Evolutionary conservation across 2,888 invertebrate species (phyloP).

Genomic region (Megastigmus dorsalis): DNA sequence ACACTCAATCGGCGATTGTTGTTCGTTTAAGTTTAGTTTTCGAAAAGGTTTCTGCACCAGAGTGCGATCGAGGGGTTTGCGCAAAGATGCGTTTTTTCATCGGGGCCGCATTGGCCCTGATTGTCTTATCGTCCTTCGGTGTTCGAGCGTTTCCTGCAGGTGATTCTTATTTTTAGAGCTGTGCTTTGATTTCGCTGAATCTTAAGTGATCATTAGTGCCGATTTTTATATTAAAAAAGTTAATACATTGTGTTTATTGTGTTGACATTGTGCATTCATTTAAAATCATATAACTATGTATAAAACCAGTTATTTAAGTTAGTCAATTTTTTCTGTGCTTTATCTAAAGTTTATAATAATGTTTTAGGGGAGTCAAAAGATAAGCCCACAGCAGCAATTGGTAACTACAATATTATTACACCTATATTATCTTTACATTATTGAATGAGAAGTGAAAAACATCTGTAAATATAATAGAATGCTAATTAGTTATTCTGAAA

Average conservation of each 20-base stretch:
- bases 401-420: slow-evolving; percentile 17
- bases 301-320: not conserved
- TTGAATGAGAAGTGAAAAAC: no score
- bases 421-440: no score
- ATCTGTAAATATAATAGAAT: no score
- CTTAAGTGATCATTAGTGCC: slow-evolving; percentile 2
- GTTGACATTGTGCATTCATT: not conserved
- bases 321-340: not conserved
- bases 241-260: not conserved
- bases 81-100: slow-evolving; percentile 19
- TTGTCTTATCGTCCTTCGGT: not conserved
- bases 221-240: slow-evolving; percentile 5
- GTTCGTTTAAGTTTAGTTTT: not conserved
- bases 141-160: slow-evolving; percentile 38
- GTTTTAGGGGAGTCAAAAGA: slow-evolving; percentile 23
- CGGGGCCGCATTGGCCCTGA: slow-evolving; percentile 42
- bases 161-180: slow-evolving; percentile 41
- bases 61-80: not conserved
- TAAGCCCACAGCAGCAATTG: not conserved
- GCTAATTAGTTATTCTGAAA: no score
- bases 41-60: not conserved
- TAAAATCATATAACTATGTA: no score
- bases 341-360: not conserved
- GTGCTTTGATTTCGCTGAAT: not conserved
- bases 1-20: slow-evolving; percentile 42